A percentile compares a stretch with the other conserved stretches of the same genome.
These are phyloP conservation scores for Xanthorhoe designata DNA, from an alignment of 2,888 invertebrate genomes.

Conservation along the genomic window DNA sequence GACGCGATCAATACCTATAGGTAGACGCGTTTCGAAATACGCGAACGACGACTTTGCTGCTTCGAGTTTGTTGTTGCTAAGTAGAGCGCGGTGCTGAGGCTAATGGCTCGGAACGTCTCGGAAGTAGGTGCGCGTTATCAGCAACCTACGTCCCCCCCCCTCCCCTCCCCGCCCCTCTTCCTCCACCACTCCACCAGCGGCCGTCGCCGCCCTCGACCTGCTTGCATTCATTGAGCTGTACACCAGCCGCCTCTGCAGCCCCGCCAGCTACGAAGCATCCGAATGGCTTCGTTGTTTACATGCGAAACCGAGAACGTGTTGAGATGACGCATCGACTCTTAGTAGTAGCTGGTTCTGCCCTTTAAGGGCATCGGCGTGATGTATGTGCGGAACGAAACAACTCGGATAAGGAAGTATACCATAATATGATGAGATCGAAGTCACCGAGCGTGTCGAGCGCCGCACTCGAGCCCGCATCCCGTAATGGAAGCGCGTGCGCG, in stretches of 20 bases:
- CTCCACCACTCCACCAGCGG: slow-evolving; percentile 9
- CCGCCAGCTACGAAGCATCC: background rate
- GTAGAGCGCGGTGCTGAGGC: slow-evolving; percentile 61
- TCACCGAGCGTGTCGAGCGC: slow-evolving; percentile 1
- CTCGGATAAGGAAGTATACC: background rate
- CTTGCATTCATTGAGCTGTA: slow-evolving; percentile 56
- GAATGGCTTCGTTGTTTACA: background rate
- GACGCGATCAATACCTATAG: background rate
- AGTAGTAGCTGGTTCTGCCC: background rate
- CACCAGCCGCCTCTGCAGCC: background rate
- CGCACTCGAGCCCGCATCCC: slow-evolving; percentile 14
- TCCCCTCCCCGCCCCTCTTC: slow-evolving; percentile 14
- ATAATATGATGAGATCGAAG: background rate
- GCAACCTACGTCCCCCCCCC: slow-evolving; percentile 36
- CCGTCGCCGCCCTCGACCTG: slow-evolving; percentile 59
- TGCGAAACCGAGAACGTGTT: background rate
- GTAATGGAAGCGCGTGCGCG: background rate
- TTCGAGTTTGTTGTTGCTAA: slow-evolving; percentile 46
- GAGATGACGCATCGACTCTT: slow-evolving; percentile 2
- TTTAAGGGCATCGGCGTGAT: background rate
- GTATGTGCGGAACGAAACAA: slow-evolving; percentile 5
- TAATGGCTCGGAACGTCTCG: slow-evolving; percentile 79
- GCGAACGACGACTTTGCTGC: background rate
- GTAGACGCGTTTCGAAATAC: background rate
- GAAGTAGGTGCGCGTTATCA: slow-evolving; percentile 71